A percentile compares a stretch with the other conserved stretches of the same genome.
Evolutionary conservation across 2,888 invertebrate species (phyloP).

Genomic region (Coremacera marginata): DNA sequence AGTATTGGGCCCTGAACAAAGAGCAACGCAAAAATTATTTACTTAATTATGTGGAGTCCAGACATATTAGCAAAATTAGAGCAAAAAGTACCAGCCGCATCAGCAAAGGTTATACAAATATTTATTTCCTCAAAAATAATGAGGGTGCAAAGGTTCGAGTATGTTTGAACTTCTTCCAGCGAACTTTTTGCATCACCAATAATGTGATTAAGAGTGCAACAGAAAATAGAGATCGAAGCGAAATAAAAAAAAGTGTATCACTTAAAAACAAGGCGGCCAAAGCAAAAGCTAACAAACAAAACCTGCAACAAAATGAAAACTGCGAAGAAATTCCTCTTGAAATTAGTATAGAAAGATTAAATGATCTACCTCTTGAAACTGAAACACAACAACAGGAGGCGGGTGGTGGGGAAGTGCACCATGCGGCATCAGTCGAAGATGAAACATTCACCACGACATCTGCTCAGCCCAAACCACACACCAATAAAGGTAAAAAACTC

Average conservation of each 20-base stretch:
- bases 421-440: neutral
- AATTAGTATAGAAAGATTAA: neutral
- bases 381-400: neutral
- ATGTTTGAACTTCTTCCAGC: conserved; percentile 48
- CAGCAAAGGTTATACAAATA: conserved; percentile 42
- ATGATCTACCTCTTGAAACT: neutral
- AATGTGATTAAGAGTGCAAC: conserved; percentile 46
- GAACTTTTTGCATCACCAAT: conserved; percentile 44
- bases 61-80: conserved; percentile 41
- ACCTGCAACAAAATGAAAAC: too few species aligned
- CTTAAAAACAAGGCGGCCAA: neutral
- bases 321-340: neutral
- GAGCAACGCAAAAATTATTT: conserved; percentile 43
- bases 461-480: conserved; percentile 25
- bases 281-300: too few species aligned
- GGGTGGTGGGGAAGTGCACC: too few species aligned
- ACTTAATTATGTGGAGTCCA: conserved; percentile 41
- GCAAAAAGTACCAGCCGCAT: conserved; percentile 36
- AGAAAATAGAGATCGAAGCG: conserved; percentile 40
- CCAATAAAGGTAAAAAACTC: conserved; percentile 40
- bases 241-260: neutral
- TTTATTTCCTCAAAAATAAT: conserved; percentile 43
- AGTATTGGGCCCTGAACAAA: conserved; percentile 45
- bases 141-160: conserved; percentile 39
- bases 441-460: neutral